A percentile compares a stretch with the other conserved stretches of the same genome.
These are phyloP conservation scores for Pelosia muscerda DNA, from an alignment of 2,888 invertebrate species.

Conservation along the genomic window DNA sequence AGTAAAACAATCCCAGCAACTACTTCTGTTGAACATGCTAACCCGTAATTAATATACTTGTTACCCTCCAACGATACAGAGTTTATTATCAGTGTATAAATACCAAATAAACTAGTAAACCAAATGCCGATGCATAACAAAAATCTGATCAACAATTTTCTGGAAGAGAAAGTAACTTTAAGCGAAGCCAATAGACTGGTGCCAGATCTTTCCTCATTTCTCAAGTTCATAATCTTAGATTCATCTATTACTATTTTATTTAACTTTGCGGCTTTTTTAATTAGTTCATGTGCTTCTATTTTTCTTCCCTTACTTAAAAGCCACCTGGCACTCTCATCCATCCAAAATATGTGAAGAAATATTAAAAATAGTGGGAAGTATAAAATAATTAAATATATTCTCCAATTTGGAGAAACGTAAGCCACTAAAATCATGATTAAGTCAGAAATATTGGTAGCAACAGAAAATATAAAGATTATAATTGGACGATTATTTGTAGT, in stretches of 20 bases:
- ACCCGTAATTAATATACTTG: slow-evolving; percentile 90
- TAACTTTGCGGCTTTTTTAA: slow-evolving; percentile 85
- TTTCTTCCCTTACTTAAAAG: slow-evolving; percentile 89
- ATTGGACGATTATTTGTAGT: slow-evolving; percentile 50
- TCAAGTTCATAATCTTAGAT: slow-evolving; percentile 53
- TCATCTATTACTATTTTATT: slow-evolving; percentile 62
- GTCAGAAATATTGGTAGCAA: slow-evolving; percentile 27
- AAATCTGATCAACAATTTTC: slow-evolving; percentile 58
- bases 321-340: slow-evolving; percentile 92
- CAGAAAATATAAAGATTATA: slow-evolving; percentile 36
- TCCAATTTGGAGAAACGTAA: slow-evolving; percentile 88
- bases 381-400: slow-evolving; percentile 86
- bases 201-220: slow-evolving; percentile 52
- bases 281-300: slow-evolving; percentile 87
- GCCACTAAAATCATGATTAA: slow-evolving; percentile 33
- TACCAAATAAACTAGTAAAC: slow-evolving; percentile 74
- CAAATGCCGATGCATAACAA: slow-evolving; percentile 65
- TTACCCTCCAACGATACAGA: slow-evolving; percentile 90
- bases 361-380: slow-evolving; percentile 89
- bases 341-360: slow-evolving; percentile 88
- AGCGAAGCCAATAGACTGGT: slow-evolving; percentile 23
- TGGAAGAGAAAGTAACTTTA: slow-evolving; percentile 52
- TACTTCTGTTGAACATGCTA: slow-evolving; percentile 85
- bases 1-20: slow-evolving; percentile 85
- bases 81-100: slow-evolving; percentile 89